Conservation (phyloP, 2,113 vertebrate genomes). For the Asarcornis scutulata region DNA sequence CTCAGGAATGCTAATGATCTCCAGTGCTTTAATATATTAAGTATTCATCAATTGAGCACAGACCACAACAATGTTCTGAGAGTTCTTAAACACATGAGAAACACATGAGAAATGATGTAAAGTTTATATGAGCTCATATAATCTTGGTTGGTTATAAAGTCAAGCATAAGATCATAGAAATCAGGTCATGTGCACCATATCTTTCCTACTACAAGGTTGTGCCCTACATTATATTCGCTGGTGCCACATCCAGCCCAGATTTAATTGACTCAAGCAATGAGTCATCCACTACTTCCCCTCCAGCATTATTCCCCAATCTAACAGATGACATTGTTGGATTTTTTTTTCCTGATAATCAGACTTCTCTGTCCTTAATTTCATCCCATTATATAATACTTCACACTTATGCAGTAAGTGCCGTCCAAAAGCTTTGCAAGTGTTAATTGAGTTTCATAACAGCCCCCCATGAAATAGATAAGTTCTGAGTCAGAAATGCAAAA, state of each 20-base stretch:
- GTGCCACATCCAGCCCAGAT: conserved; percentile 55
- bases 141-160: conserved; percentile 1
- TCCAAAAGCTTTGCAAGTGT: conserved; percentile 52
- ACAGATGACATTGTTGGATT: conserved; percentile 38
- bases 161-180: conserved; percentile 54
- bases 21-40: conserved; percentile 57
- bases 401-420: background rate
- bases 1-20: conserved; percentile 67
- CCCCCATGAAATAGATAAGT: conserved; percentile 14
- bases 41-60: conserved; percentile 54
- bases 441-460: conserved; percentile 54
- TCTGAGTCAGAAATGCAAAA: conserved; percentile 50
- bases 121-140: conserved; percentile 59
- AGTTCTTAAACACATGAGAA: conserved; percentile 50
- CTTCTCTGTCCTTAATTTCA: conserved; percentile 67
- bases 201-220: conserved; percentile 20
- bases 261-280: conserved; percentile 62
- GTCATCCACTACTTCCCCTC: conserved; percentile 9
- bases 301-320: conserved; percentile 38
- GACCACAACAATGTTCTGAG: conserved; percentile 24
- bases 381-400: conserved; percentile 68
- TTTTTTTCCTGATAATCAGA: conserved; percentile 47
- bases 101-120: conserved; percentile 63
- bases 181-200: background rate
- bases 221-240: conserved; percentile 18